These are phyloP conservation scores for Scaeva pyrastri DNA, from an alignment of 2,888 invertebrate genomes.

Conservation along the genomic window DNA sequence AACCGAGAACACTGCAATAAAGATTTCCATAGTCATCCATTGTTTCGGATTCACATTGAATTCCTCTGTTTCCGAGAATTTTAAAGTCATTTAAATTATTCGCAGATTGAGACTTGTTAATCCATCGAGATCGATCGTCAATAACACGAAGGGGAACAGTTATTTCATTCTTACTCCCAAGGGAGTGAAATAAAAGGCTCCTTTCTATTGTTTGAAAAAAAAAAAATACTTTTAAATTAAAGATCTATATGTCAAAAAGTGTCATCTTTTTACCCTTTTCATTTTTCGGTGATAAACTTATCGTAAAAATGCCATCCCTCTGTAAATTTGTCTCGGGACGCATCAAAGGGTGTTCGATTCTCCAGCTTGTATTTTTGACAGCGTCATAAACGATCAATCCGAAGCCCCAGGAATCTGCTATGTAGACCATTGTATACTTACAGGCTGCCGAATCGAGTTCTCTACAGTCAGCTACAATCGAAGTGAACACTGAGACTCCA, in stretches of 20 bases:
- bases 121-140: constrained; percentile 85
- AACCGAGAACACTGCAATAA: constrained; percentile 89
- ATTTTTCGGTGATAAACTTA: constrained; percentile 80
- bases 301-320: constrained; percentile 81
- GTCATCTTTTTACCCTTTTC: constrained; percentile 25
- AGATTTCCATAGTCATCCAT: constrained; percentile 89
- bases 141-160: constrained; percentile 86
- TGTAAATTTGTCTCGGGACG: constrained; percentile 83
- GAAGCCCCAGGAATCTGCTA: constrained; percentile 87
- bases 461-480: constrained; percentile 81
- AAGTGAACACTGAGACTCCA: constrained; percentile 82
- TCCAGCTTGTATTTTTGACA: constrained; percentile 85
- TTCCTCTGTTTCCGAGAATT: constrained; percentile 85
- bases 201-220: constrained; percentile 79
- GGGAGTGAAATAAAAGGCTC: constrained; percentile 87
- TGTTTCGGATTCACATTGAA: constrained; percentile 90
- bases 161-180: constrained; percentile 87
- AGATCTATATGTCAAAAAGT: no score
- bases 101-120: constrained; percentile 75
- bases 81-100: constrained; percentile 84
- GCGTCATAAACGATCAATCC: constrained; percentile 87
- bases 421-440: constrained; percentile 86
- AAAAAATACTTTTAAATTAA: no score
- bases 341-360: constrained; percentile 86
- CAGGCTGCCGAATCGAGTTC: constrained; percentile 84